Evolutionary conservation across 1,140 invertebrate genomes (phyloP), one percentile per base, ranked within the genome.

Genomic region (Choristoneura fumiferana): DNA sequence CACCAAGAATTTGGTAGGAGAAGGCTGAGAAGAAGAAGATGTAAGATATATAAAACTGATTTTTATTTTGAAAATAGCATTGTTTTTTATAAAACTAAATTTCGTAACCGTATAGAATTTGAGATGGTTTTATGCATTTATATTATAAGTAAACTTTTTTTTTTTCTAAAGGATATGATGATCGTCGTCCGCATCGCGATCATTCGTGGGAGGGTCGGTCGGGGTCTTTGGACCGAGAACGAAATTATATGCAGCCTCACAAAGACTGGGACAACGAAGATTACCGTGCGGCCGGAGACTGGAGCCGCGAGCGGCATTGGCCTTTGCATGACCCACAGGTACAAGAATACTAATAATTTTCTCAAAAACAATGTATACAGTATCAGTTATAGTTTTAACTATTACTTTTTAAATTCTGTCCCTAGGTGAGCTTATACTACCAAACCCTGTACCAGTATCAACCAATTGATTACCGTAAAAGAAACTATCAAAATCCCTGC

Each of bases 201-300:
- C 82, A 73, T 54, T 86, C 88, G 0, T 90, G 89, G 89, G 89
- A 90, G 54, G 81, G 86, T 3, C 74, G 87, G 10, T 88, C 87
- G 54, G 79, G 81, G 38, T 90, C 89, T 8, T 70, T 90, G 22
- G 89, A 90, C 40, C 78, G 82, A 39, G 89, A 90, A 22, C 76
- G 87, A 52, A 78, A 76, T n/a, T 90, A 90, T 59, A 81, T 89
- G 57, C 89, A 90, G 73, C 72, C 81, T 1, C 87, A 87, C 62
- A 90, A 90, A 73, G 89, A 90, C 10, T 90, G 89, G 89, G 89
- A 90, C 13, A 87, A 79, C 74, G 89, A 90, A 38, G 89, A 90
- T 52, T 90, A 90, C 56, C 80, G 85, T 49, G 68, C 73, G 9
- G 65, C 67, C 29, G 81, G 76, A n/a, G 87, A 90, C 57, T 90